Evolutionary conservation across 2,797 vertebrate species (phyloP).

Genomic region (Steatocranus sp.): DNA sequence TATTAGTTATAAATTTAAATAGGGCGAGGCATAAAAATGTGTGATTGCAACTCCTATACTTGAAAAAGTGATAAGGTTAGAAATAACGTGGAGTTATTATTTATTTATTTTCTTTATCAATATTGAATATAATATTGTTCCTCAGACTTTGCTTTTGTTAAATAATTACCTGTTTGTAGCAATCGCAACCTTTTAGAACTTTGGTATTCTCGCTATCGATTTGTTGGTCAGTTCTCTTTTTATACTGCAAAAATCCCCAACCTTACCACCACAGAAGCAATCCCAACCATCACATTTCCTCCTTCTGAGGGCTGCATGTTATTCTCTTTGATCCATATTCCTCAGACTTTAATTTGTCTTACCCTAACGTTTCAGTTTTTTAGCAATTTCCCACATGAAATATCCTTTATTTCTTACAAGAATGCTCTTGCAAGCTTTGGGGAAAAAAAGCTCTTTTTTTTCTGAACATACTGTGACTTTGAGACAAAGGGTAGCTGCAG

Average conservation of each 20-base stretch:
- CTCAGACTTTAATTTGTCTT: background rate
- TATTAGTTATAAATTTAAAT: background rate
- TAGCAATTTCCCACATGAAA: background rate
- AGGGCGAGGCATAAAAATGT: accelerated
- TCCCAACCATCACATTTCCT: background rate
- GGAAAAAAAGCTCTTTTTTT: accelerated
- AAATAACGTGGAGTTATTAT: accelerated
- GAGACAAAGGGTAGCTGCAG: background rate
- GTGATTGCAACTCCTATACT: background rate
- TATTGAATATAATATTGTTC: background rate
- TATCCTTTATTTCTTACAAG: background rate
- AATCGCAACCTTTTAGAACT: background rate
- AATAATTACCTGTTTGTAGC: background rate
- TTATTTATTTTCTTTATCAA: background rate
- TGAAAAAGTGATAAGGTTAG: background rate
- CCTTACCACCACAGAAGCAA: background rate
- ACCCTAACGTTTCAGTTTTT: background rate
- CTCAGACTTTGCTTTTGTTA: background rate
- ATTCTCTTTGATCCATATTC: background rate
- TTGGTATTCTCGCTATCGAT: background rate
- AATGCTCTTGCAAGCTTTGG: background rate
- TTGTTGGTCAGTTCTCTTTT: background rate
- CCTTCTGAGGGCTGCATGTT: background rate
- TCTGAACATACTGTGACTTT: background rate
- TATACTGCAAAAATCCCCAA: background rate